Evolutionary conservation across 1,140 invertebrate species (phyloP), one percentile per base, ranked within the genome.

Genomic region (Reticulitermes speratus): DNA sequence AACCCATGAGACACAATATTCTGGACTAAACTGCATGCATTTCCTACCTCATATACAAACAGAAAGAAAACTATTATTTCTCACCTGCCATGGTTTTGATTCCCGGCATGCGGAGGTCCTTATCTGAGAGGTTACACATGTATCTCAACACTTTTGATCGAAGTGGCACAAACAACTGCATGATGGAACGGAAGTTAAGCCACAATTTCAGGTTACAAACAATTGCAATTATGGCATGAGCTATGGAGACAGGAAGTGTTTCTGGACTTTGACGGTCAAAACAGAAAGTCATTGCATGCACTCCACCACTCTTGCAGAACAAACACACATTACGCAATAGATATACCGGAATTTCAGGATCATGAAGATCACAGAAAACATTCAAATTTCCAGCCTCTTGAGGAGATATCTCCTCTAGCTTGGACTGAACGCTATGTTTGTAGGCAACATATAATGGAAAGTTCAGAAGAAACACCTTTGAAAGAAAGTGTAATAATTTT

Each of bases 121-220:
- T 97, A 90, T 99, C 97, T 48, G 95, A 96, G 85, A 98, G 93
- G 89, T 95, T 96, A 91, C 97, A 98, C 96, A 99, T 97, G 89
- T 98, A 99, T 87, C 96, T 94, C 88, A 98, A 93, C 87, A 98
- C 96, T 88, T 95, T 95, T 87, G 96, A 95, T 84, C 97, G 93
- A 75, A 98, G 91, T 65, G 97, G 97, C 89, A 97, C 95, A 90
- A 98, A 97, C 87, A 97, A 93, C 90, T 97, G 96, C 88, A 97
- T 94, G 82, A 98, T 95, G 85, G 96, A 96, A 88, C 96, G 94
- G 89, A 96, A 97, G 91, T 98, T 98, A 88, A 98, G 94, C 97
- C 97, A 98, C n/a, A 98, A 91, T 90, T 98, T 97, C 75, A 98
- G 94, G 93, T 98, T 98, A 87, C 97, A 97, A 87, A 98, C 96